These are phyloP conservation scores for Forbesichthys papilliferus DNA, from an alignment of 2,113 vertebrate genomes.

Conservation along the genomic window DNA sequence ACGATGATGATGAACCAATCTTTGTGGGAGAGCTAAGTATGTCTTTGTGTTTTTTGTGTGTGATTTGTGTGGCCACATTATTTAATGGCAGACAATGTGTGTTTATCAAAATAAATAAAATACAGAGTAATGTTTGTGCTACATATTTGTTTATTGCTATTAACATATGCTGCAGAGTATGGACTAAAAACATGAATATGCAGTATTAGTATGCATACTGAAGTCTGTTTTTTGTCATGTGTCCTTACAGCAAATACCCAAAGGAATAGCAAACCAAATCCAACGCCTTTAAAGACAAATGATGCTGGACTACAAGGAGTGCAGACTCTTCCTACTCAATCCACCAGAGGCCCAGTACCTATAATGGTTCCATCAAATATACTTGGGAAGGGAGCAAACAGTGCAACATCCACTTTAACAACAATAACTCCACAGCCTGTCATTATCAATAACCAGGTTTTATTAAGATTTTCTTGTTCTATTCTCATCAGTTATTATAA, in stretches of 20 bases:
- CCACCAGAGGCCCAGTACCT: conserved; percentile 63
- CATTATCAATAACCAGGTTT: conserved; percentile 83
- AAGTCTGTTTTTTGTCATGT: conserved; percentile 8
- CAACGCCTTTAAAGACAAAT: conserved; percentile 28
- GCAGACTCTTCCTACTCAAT: conserved; percentile 39
- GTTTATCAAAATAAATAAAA: too few species aligned
- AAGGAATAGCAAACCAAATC: conserved; percentile 37
- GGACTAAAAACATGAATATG: too few species aligned
- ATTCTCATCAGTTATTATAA: background rate
- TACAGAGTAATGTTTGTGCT: too few species aligned
- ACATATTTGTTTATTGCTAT: too few species aligned
- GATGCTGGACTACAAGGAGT: conserved; percentile 20
- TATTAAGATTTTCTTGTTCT: background rate
- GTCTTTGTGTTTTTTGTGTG: conserved; percentile 37
- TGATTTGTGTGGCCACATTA: background rate
- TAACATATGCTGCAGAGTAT: too few species aligned
- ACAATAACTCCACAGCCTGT: conserved; percentile 74
- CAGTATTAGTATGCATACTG: background rate
- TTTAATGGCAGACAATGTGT: too few species aligned
- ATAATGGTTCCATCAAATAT: conserved; percentile 61
- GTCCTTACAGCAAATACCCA: conserved; percentile 53
- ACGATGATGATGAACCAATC: conserved; percentile 88
- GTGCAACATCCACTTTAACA: conserved; percentile 62
- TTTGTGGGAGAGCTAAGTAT: conserved; percentile 93
- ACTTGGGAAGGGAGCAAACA: conserved; percentile 59